These are phyloP conservation scores for Phyllostomus discolor DNA, from an alignment of 2,113 vertebrate genomes.

Conservation along the genomic window DNA sequence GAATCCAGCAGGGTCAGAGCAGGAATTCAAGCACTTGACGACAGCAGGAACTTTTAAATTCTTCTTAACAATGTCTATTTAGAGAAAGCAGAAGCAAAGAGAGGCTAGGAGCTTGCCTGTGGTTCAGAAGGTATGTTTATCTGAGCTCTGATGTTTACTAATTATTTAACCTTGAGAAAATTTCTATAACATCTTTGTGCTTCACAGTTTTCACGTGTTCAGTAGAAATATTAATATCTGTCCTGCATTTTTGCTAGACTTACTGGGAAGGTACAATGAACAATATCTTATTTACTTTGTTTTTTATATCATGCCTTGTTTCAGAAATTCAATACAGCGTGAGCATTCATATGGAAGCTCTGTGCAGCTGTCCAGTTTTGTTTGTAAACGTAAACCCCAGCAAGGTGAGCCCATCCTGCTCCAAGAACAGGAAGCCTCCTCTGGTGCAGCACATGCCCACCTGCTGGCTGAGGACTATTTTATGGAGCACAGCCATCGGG, in stretches of 20 bases:
- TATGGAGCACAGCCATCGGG: not conserved
- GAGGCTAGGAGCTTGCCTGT: fast-evolving
- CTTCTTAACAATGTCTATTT: not conserved
- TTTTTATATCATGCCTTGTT: not conserved
- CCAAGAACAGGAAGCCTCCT: not conserved
- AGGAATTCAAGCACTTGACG: not conserved
- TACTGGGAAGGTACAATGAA: not conserved
- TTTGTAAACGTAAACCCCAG: not conserved
- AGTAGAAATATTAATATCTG: not conserved
- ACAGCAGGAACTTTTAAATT: not conserved
- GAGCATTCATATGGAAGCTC: not conserved
- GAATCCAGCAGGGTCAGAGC: not conserved
- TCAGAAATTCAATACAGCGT: not conserved
- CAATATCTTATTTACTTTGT: not conserved
- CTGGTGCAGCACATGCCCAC: not conserved
- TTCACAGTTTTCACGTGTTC: not conserved
- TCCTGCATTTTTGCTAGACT: not conserved
- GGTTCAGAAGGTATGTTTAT: not conserved
- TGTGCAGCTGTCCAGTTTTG: not conserved
- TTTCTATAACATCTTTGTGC: not conserved
- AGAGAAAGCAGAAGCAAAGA: not conserved
- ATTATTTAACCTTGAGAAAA: not conserved
- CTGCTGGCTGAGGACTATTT: not conserved
- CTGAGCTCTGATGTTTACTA: not conserved
- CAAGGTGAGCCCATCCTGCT: not conserved